A percentile compares a stretch with the other conserved stretches of the same genome.
These are phyloP conservation scores for Pycnomerus fuliginosus DNA, from an alignment of 2,888 invertebrate species.

Conservation along the genomic window DNA sequence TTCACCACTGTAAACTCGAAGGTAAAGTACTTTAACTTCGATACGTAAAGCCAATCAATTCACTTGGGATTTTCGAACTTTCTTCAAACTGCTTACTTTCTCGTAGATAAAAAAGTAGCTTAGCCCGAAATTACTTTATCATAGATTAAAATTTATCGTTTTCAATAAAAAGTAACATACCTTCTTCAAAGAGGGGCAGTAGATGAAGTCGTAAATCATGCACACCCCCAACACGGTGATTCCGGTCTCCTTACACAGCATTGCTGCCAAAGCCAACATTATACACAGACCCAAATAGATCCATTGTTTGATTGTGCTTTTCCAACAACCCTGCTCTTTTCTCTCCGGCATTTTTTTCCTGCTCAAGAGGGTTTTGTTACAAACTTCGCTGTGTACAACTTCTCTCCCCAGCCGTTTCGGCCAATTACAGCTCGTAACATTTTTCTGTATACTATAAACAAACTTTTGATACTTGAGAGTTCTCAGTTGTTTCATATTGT, in stretches of 20 bases:
- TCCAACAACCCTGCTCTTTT: conserved; percentile 41
- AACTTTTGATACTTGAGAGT: conserved; percentile 44
- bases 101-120: conserved; percentile 20
- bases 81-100: too few species aligned
- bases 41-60: conserved; percentile 47
- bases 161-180: conserved; percentile 29
- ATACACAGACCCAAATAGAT: conserved; percentile 63
- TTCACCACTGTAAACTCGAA: conserved; percentile 33
- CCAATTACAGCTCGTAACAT: conserved; percentile 48
- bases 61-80: conserved; percentile 41
- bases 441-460: conserved; percentile 44
- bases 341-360: conserved; percentile 8
- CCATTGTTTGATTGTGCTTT: conserved; percentile 53
- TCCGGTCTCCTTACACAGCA: conserved; percentile 95
- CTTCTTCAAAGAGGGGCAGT: conserved; percentile 49
- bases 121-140: conserved; percentile 15
- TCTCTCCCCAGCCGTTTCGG: conserved; percentile 35
- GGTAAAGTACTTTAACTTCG: conserved; percentile 44
- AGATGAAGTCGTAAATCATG: conserved; percentile 81
- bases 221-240: conserved; percentile 89
- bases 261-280: conserved; percentile 67
- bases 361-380: conserved; percentile 9
- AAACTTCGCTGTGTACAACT: conserved; percentile 11
- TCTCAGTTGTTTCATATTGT: conserved; percentile 38
- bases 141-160: conserved; percentile 21